A percentile compares a stretch with the other conserved stretches of the same genome.
phyloP scores from a whole-genome alignment of 2,888 invertebrate species.

The Bugula neritina region DNA sequence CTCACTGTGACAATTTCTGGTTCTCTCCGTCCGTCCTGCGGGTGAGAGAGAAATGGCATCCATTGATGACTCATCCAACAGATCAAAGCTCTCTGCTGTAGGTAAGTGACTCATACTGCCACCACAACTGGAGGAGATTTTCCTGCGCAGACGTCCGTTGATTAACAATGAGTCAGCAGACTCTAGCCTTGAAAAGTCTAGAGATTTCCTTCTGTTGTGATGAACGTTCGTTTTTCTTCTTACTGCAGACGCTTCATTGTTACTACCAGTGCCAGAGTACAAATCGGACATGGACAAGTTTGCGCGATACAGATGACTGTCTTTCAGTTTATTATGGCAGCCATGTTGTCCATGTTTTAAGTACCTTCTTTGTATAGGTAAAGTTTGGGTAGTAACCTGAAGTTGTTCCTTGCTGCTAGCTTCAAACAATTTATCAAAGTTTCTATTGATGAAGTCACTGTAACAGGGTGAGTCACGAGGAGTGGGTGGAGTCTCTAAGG shows the following conservation, averaged over 20 bases:
- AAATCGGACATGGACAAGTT: background rate
- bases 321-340: background rate
- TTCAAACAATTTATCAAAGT: background rate
- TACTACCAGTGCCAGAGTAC: background rate
- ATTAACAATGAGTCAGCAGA: background rate
- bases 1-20: background rate
- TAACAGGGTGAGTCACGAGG: background rate
- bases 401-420: background rate
- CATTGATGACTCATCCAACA: background rate
- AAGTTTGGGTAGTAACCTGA: background rate
- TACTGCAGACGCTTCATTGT: background rate
- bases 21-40: background rate
- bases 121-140: background rate
- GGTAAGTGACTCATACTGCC: too few species aligned
- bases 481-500: background rate
- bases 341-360: background rate
- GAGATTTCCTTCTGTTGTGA: background rate
- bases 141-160: background rate
- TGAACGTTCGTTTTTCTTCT: background rate
- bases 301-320: background rate
- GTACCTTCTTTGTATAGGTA: background rate
- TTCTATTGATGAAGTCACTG: background rate
- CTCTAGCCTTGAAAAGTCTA: conserved; percentile 19
- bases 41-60: background rate
- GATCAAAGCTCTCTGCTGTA: background rate